These are phyloP conservation scores for Andrena cerasifolii DNA, from an alignment of 1,140 invertebrate species.

Conservation along the genomic window DNA sequence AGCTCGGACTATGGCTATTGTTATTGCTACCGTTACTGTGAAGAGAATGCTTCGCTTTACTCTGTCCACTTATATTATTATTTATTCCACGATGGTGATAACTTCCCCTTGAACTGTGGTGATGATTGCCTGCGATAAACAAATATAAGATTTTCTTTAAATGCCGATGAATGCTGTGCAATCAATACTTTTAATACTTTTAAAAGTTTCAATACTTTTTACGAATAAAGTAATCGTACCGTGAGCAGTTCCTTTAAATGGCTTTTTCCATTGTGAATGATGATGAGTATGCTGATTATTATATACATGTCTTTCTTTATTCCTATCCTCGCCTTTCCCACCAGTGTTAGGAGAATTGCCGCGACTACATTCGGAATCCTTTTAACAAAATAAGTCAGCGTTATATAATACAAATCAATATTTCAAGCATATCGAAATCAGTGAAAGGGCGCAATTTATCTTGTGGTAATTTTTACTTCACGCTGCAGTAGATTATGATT, in stretches of 20 bases:
- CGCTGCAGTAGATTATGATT: background rate
- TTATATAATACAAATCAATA: background rate
- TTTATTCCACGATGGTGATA: constrained; percentile 75
- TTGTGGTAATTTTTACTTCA: background rate
- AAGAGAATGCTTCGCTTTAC: constrained; percentile 76
- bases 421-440: background rate
- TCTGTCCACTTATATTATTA: constrained; percentile 75
- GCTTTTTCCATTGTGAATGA: constrained; percentile 77
- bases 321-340: constrained; percentile 76
- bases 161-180: constrained; percentile 46
- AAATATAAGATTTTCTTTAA: constrained; percentile 53
- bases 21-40: constrained; percentile 69
- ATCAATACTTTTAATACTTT: constrained; percentile 21
- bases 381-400: constrained; percentile 37
- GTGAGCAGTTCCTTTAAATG: constrained; percentile 77
- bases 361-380: constrained; percentile 82
- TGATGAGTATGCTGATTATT: constrained; percentile 77
- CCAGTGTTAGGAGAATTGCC: constrained; percentile 80
- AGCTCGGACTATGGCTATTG: constrained; percentile 74
- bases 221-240: constrained; percentile 66
- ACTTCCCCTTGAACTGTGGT: constrained; percentile 73
- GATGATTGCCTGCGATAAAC: constrained; percentile 73
- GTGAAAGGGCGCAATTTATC: background rate
- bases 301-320: constrained; percentile 75
- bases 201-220: constrained; percentile 53